These are phyloP conservation scores for Sula dactylatra DNA, from an alignment of 2,113 vertebrate genomes.

Conservation along the genomic window DNA sequence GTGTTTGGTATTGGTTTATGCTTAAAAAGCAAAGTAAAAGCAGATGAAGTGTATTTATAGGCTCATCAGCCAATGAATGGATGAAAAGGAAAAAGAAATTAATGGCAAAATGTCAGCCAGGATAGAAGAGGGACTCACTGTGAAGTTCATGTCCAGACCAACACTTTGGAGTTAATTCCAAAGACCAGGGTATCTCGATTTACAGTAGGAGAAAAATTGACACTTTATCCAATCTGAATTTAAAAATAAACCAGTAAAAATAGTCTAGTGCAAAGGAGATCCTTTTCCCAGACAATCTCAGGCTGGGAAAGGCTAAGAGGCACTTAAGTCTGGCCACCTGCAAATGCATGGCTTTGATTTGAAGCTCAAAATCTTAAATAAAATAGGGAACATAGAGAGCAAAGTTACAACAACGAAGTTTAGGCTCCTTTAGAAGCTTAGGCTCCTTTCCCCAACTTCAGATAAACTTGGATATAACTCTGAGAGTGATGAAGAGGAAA, in stretches of 20 bases:
- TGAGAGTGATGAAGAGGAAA: not conserved
- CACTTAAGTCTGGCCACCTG: slow-evolving; percentile 18
- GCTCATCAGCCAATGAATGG: slow-evolving; percentile 77
- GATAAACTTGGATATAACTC: not conserved
- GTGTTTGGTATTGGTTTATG: slow-evolving; percentile 75
- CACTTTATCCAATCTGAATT: slow-evolving; percentile 50
- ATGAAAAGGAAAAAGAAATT: slow-evolving; percentile 77
- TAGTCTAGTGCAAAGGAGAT: slow-evolving; percentile 19
- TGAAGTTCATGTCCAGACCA: slow-evolving; percentile 72
- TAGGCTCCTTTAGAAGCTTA: not conserved
- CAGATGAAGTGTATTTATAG: slow-evolving; percentile 81
- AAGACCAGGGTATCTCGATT: slow-evolving; percentile 64
- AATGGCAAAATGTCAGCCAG: slow-evolving; percentile 76
- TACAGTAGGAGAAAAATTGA: slow-evolving; percentile 40
- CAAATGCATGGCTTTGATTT: slow-evolving; percentile 58
- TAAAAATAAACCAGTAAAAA: slow-evolving; percentile 54
- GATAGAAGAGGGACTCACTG: slow-evolving; percentile 62
- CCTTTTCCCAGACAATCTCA: not conserved
- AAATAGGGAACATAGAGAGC: not conserved
- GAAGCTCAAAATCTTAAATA: slow-evolving; percentile 18
- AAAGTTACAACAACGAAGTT: not conserved
- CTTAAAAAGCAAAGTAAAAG: slow-evolving; percentile 82
- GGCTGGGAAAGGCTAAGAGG: slow-evolving; percentile 27
- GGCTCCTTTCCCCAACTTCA: not conserved
- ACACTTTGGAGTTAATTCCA: slow-evolving; percentile 70